Evolutionary conservation across 2,113 vertebrate genomes (phyloP), one percentile per base, ranked within the genome.

Genomic region (Hipposideros armiger): DNA sequence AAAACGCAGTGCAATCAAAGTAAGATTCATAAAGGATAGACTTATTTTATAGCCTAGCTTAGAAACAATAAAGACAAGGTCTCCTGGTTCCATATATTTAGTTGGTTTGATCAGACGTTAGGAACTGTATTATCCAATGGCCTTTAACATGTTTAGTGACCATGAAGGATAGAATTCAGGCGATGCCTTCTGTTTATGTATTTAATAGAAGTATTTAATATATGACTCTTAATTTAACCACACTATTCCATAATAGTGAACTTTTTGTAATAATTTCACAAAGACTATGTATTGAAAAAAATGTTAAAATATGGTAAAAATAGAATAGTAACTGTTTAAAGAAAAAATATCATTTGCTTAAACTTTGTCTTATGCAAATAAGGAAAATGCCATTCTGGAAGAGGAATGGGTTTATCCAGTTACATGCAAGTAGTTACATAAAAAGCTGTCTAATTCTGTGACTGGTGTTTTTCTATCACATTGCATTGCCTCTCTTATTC

Each of bases 41-140:
- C 96, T 95, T 87, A 90, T 96, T 97, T 90, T 73, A 14, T 66
- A 42, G 14, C 30, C n/a, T 58, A 76, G 11, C 11, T 98, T 97
- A 96, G 97, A 95, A 52, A 93, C 94, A 96, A 93, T 92, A 96
- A 97, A 97, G 20, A 95, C 3, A 91, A 77, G 6, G 42, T 20
- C 42, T 26, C 4, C 95, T 22, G 2, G 56, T 81, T 73, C 97
- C 80, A 96, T 91, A 96, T 90, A 45, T 91, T 97, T 96, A 85
- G 92, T 72, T 94, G 88, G 72, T 95, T 69, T 97, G 40, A 36
- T 96, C 74, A 98, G 88, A 56, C 96, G 56, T 28, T 95, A 52
- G 90, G 62, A 92, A 94, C 77, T 97, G 4, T 26, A 85, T 93
- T 97, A 58, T 24, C 73, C 54, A 32, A 77, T 64, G 36, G 0